Evolutionary conservation across 2,113 vertebrate species (phyloP).

Genomic region (Oreochromis tanganicae): DNA sequence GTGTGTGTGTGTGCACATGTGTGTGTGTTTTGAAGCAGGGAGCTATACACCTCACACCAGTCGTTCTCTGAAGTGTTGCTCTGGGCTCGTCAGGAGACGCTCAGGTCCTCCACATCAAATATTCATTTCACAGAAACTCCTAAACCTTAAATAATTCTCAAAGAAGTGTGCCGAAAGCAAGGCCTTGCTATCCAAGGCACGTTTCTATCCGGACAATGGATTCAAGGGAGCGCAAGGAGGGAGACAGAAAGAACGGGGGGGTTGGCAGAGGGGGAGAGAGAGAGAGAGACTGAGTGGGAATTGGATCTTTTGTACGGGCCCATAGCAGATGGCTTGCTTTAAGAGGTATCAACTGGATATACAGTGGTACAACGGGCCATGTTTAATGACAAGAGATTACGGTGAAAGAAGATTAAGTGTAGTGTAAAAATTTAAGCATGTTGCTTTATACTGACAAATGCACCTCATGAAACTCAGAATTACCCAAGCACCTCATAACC

Average conservation of each 20-base stretch:
- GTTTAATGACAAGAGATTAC: neutral
- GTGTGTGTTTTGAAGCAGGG: constrained; percentile 31
- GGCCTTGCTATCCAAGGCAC: constrained; percentile 72
- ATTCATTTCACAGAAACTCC: constrained; percentile 77
- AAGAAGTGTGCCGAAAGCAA: constrained; percentile 69
- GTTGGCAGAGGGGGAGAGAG: neutral
- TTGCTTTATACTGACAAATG: neutral
- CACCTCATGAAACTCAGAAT: neutral
- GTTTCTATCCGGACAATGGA: constrained; percentile 73
- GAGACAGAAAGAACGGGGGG: neutral
- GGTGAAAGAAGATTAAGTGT: neutral
- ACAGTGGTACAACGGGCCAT: neutral
- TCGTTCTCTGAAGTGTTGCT: constrained; percentile 73
- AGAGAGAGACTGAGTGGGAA: neutral
- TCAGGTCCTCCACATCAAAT: constrained; percentile 77
- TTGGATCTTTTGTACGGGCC: constrained; percentile 23
- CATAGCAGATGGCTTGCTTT: constrained; percentile 25
- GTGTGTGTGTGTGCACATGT: neutral
- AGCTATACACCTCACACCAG: constrained; percentile 52
- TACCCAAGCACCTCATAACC: neutral
- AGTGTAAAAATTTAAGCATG: neutral
- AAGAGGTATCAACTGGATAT: neutral
- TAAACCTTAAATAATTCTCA: constrained; percentile 82
- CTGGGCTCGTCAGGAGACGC: constrained; percentile 60
- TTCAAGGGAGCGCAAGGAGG: constrained; percentile 43